Evolutionary conservation across 1,140 invertebrate genomes (phyloP).

Genomic region (Panagrolaimus sp.): DNA sequence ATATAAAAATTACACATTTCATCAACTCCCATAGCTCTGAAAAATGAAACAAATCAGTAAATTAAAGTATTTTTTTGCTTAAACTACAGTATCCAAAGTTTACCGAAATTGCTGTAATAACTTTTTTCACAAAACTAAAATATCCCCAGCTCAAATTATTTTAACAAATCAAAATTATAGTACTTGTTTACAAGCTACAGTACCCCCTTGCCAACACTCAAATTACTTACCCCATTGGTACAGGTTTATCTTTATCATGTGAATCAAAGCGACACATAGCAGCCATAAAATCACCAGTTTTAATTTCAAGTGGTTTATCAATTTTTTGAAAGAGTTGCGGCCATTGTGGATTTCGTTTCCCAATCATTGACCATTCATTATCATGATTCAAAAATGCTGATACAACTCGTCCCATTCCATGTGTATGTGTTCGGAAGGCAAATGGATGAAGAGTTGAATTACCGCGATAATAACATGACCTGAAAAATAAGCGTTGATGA

Average conservation of each 20-base stretch:
- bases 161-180: no score
- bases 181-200: no score
- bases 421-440: slow-evolving; percentile 58
- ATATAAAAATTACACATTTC: slow-evolving; percentile 60
- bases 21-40: slow-evolving; percentile 45
- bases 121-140: no score
- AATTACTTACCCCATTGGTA: slow-evolving; percentile 51
- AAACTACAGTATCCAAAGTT: no score
- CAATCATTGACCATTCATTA: slow-evolving; percentile 53
- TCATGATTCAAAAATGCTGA: slow-evolving; percentile 53
- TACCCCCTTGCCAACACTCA: not conserved
- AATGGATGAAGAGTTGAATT: slow-evolving; percentile 55
- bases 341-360: slow-evolving; percentile 59
- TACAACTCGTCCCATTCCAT: slow-evolving; percentile 55
- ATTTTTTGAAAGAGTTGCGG: slow-evolving; percentile 53
- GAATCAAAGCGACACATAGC: slow-evolving; percentile 55
- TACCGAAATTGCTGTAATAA: not conserved
- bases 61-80: no score
- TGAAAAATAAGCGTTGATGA: no score
- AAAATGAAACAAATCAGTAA: slow-evolving; percentile 19
- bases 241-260: slow-evolving; percentile 42
- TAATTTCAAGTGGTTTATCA: slow-evolving; percentile 33
- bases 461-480: slow-evolving; percentile 43
- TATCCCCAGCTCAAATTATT: no score
- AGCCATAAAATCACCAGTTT: slow-evolving; percentile 52